Conservation (phyloP, 2,888 invertebrate species). For the Octonoba sinensis region DNA sequence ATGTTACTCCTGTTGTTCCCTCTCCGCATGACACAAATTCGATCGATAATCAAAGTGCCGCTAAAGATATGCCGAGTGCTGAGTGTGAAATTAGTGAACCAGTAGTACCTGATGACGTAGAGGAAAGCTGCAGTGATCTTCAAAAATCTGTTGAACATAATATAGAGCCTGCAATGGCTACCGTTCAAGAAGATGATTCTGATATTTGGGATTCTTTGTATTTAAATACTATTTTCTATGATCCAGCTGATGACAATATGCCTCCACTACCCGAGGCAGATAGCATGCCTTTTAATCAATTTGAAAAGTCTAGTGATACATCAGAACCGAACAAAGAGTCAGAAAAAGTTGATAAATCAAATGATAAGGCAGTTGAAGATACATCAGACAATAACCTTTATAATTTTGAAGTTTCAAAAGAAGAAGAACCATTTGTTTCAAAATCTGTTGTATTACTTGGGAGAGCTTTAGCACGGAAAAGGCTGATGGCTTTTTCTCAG, state of each 20-base stretch:
- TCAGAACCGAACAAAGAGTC: background rate
- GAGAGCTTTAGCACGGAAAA: constrained; percentile 71
- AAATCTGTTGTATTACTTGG: constrained; percentile 68
- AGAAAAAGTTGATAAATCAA: background rate
- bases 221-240: constrained; percentile 44
- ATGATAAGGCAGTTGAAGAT: background rate
- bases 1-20: background rate
- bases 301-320: background rate
- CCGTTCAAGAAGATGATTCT: background rate
- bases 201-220: background rate
- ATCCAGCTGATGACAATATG: constrained; percentile 42
- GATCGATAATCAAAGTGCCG: background rate
- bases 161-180: no score
- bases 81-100: background rate
- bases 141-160: no score
- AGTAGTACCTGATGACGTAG: background rate
- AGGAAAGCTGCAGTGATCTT: background rate
- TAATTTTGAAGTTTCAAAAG: constrained; percentile 13
- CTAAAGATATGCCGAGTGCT: background rate
- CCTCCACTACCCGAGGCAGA: constrained; percentile 49
- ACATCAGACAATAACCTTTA: background rate
- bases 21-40: background rate
- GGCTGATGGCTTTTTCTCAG: constrained; percentile 72
- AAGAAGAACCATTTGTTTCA: constrained; percentile 30
- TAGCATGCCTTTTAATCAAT: background rate